phyloP scores from a whole-genome alignment of 2,113 vertebrate species.

The Sinocyclocheilus anshuiensis region DNA sequence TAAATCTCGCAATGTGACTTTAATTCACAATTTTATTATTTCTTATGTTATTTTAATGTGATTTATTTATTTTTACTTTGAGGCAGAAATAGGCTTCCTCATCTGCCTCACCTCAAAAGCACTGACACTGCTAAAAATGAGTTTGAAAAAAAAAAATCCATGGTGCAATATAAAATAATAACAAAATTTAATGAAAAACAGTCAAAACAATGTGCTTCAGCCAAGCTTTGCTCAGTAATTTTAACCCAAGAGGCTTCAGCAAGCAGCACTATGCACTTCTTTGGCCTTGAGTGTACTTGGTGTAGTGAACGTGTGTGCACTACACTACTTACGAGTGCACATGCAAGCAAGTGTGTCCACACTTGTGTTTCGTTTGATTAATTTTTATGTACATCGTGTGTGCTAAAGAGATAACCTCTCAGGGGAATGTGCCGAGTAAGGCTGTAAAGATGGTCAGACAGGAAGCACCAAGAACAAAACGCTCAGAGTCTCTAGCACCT shows the following conservation, averaged over 20 bases:
- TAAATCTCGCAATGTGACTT: background rate
- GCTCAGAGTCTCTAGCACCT: slow-evolving; percentile 12
- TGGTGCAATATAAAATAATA: background rate
- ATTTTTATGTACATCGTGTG: slow-evolving; percentile 17
- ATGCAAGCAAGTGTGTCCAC: background rate
- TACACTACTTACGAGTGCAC: background rate
- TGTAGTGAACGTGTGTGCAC: background rate
- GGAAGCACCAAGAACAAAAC: slow-evolving; percentile 52
- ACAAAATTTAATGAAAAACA: background rate
- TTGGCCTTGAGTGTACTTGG: background rate
- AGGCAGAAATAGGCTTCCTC: background rate
- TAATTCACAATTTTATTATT: background rate
- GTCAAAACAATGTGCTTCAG: background rate
- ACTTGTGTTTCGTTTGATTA: background rate
- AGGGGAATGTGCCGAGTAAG: slow-evolving; percentile 57
- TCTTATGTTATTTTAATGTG: background rate
- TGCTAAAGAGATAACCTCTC: slow-evolving; percentile 54
- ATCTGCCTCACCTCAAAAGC: background rate
- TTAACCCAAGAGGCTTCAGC: background rate
- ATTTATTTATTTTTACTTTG: background rate
- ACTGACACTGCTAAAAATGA: background rate
- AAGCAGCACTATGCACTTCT: background rate
- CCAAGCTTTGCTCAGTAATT: background rate
- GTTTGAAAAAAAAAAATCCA: background rate
- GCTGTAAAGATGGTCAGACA: slow-evolving; percentile 27